Base-by-base conservation (phyloP, 2,113 vertebrate genomes). In the Eptatretus burgeri region DNA sequence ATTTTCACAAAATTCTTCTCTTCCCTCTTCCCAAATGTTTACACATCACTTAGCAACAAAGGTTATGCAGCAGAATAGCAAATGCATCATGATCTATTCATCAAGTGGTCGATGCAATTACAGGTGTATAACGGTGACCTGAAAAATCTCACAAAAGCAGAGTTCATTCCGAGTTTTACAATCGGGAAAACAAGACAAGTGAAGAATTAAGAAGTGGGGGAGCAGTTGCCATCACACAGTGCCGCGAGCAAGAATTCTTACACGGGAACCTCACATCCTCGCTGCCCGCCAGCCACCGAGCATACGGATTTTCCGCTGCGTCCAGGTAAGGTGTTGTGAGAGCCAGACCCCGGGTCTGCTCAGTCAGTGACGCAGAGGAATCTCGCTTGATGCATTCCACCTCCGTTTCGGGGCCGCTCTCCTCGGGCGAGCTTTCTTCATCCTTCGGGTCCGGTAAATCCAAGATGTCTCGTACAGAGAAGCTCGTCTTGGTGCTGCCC, bases 381-480 rank as follows among this genome's bases (percentile, higher is more conserved):
- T 41, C 27, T 41, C 27, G 27, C 27, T 41, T 20, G 56, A 60
- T 60, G 56, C 56, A 60, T 20, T 60, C 56, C 56, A 12, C 10
- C 12, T 60, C 56, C 10, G n/a, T 20, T 20, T 60, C 56, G 11
- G 56, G n/a, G 9, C n/a, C 56, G 56, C 56, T 60, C n/a, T 60
- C 56, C 12, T 60, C 56, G 12, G 56, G n/a, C 10, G 56, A n/a
- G 56, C 10, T 60, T n/a, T 60, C 56, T 60, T 60, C 56, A 10
- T 60, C 56, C 56, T 60, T 60, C 56, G 56, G 20, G 56, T 60
- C 56, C n/a, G 56, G 56, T 60, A 60, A 60, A 60, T 60, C 56
- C 56, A 60, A 60, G 56, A 60, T 60, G 56, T 60, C 56, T 20
- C 56, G 56, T 3, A 60, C 56, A 20, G 56, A 60, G 19, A 60